Conservation (phyloP, 37 sponge, comb jelly and placozoan genomes). For the Dysidea cf. avara region DNA sequence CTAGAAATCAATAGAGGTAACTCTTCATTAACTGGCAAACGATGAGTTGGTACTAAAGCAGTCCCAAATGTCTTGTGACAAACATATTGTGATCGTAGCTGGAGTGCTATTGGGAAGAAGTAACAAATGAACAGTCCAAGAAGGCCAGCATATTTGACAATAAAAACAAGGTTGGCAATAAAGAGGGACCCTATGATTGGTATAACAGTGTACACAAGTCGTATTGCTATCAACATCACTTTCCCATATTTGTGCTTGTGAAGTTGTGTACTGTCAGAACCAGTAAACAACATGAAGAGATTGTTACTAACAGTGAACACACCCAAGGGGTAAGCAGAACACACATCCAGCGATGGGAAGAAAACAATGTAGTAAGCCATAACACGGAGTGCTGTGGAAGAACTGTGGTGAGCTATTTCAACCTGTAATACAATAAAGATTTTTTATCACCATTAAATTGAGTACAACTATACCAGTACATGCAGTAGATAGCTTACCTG, state of each 20-base stretch:
- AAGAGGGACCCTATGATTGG: conserved; percentile 74
- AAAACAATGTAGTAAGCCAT: conserved; percentile 83
- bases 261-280: conserved; percentile 52
- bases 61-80: conserved; percentile 62
- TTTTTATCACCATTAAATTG: background rate
- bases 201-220: conserved; percentile 48
- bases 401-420: background rate
- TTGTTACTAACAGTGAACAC: conserved; percentile 73
- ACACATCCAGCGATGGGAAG: conserved; percentile 89
- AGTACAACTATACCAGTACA: too few relatives aligned
- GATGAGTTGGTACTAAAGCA: too few relatives aligned
- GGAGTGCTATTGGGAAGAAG: conserved; percentile 76
- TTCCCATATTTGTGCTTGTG: conserved; percentile 6
- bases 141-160: conserved; percentile 82
- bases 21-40: too few relatives aligned
- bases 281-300: conserved; percentile 55
- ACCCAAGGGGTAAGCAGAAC: conserved; percentile 81
- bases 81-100: conserved; percentile 56
- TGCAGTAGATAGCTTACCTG: conserved; percentile 14
- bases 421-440: conserved; percentile 40
- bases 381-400: conserved; percentile 34
- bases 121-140: conserved; percentile 71
- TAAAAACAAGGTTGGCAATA: conserved; percentile 78
- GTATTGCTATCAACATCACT: too few relatives aligned
- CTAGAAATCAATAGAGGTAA: too few relatives aligned